Evolutionary conservation across 2,113 vertebrate genomes (phyloP), one percentile per base, ranked within the genome.

Genomic region (Ancistrus triradiatus): DNA sequence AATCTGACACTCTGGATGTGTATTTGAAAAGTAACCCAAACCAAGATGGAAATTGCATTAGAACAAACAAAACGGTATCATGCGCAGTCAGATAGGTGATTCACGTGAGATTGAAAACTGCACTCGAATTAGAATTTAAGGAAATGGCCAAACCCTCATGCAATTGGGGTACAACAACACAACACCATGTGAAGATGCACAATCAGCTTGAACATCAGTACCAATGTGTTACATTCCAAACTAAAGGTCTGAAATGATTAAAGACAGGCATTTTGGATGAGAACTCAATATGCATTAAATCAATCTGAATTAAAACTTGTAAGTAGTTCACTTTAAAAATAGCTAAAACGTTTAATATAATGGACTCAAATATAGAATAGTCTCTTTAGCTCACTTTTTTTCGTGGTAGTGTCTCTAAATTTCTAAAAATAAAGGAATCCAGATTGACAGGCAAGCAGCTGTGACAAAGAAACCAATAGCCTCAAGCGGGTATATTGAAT

Each of bases 1-100:
- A 92, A 90, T 88, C 88, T 84, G 57, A 81, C 86, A 86, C 81
- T 66, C 31, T 57, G 35, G 80, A 83, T 80, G 86, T 84, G 79
- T 79, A 85, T 82, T 77, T 80, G 73, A 75, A 82, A 87, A 82
- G 78, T 68, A 75, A 79, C 75, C 63, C 78, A 84, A 77, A 78
- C 83, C 79, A 63, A 64, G 59, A 57, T 69, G 31, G 59, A 65
- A 53, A 69, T 55, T 64, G 64, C 68, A 66, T 66, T 59, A 63
- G 40, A 59, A 59, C 33, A 51, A 42, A 61, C n/a, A n/a, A n/a
- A n/a, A n/a, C n/a, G n/a, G n/a, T n/a, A 61, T 73, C 55, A 60
- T 74, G 65, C 63, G 74, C 13, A 63, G 64, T 75, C 69, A 28
- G 58, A 61, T 70, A 71, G 78, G 67, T 66, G 48, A 66, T 72